These are phyloP conservation scores for Collichthys lucidus DNA, from an alignment of 2,113 vertebrate species.

Conservation along the genomic window DNA sequence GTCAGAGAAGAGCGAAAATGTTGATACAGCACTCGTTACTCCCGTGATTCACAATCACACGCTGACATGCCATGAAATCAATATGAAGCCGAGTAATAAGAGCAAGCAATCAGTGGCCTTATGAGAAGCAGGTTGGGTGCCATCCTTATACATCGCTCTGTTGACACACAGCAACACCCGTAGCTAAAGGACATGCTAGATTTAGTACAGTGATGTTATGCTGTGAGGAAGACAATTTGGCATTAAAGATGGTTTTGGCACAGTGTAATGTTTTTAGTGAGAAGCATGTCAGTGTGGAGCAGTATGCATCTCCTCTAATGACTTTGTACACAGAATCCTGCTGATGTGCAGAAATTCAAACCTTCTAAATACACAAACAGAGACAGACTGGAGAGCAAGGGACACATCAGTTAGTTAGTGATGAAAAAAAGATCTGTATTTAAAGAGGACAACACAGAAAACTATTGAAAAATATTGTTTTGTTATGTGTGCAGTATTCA, in stretches of 20 bases:
- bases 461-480: too few relatives aligned
- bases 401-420: not conserved
- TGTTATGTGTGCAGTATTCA: too few relatives aligned
- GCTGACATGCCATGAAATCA: slow-evolving; percentile 70
- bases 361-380: not conserved
- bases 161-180: slow-evolving; percentile 55
- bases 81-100: slow-evolving; percentile 69
- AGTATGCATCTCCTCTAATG: slow-evolving; percentile 7
- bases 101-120: slow-evolving; percentile 55
- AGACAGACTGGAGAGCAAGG: not conserved
- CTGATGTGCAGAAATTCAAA: slow-evolving; percentile 10
- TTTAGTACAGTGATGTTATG: slow-evolving; percentile 55
- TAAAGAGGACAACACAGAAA: not conserved
- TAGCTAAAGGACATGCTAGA: slow-evolving; percentile 56
- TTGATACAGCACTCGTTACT: slow-evolving; percentile 69
- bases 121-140: slow-evolving; percentile 51
- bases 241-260: slow-evolving; percentile 16
- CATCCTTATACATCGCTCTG: slow-evolving; percentile 51
- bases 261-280: slow-evolving; percentile 26
- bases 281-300: not conserved
- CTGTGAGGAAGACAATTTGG: slow-evolving; percentile 43
- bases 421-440: not conserved
- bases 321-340: not conserved
- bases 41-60: slow-evolving; percentile 58
- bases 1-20: slow-evolving; percentile 54